Base-by-base conservation (phyloP, 2,113 vertebrate genomes). In the Corynorhinus townsendii region DNA sequence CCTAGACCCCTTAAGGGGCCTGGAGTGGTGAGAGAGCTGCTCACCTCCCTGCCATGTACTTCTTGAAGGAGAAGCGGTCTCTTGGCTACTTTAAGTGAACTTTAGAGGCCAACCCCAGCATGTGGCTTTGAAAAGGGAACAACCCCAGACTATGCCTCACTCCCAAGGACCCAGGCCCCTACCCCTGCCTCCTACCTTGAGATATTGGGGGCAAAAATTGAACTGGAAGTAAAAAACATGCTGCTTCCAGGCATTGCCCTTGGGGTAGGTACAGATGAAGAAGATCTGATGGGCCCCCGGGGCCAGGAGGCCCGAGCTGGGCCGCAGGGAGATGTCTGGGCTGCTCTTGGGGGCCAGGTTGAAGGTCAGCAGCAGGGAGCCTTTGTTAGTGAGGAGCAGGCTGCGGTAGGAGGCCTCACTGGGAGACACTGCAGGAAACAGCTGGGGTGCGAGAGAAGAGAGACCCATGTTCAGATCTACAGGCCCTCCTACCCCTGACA, bases 261-360 rank as follows among this genome's bases (percentile, higher is more conserved):
- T 92, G 33, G 99, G 99, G 66, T 93, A 98, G 71, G 98, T 98
- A 95, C 97, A 98, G 91, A 99, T 83, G 26, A 98, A 97, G 86
- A 99, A 97, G 97, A 99, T 98, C 98, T 99, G 99, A 85, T 99
- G 99, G 45, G 97, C 89, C n/a, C 98, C 97, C 6, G 99, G 98
- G 66, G 68, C 93, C 73, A 99, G 71, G 0, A 98, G 96, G 95
- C 99, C 99, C 0, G 98, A 98, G 66, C 85, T 64, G 35, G 99
- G 99, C 83, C 98, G 97, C 64, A 99, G 82, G 64, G 84, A 93
- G 91, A 99, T 76, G 1, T 98, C 97, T 1, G 98, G 96, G 91
- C 96, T 98, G 69, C 97, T 97, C 24, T 96, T 94, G 71, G 94
- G 89, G 66, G 97, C 95, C 95, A 99, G 54, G 43, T 38, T 98